Conservation (phyloP, 2,888 invertebrate species). For the Notodonta ziczac region DNA sequence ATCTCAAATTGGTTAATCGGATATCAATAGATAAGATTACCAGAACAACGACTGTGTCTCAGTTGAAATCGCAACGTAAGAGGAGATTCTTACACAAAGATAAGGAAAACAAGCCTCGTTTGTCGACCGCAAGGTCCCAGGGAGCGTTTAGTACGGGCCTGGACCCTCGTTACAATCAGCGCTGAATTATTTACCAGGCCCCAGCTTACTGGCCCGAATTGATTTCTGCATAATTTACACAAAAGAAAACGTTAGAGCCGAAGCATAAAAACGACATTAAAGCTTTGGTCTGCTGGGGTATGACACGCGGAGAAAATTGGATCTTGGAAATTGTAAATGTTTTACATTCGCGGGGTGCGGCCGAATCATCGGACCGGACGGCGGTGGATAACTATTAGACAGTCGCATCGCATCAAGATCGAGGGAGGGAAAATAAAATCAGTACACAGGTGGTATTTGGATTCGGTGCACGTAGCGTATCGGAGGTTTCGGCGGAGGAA, state of each 20-base stretch:
- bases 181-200: slow-evolving; percentile 78
- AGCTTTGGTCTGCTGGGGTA: slow-evolving; percentile 44
- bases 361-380: slow-evolving; percentile 57
- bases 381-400: slow-evolving; percentile 72
- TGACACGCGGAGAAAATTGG: slow-evolving; percentile 38
- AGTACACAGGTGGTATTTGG: slow-evolving; percentile 72
- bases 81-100: slow-evolving; percentile 56
- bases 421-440: slow-evolving; percentile 78
- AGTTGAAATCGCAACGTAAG: slow-evolving; percentile 42
- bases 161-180: slow-evolving; percentile 79
- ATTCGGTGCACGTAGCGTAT: slow-evolving; percentile 78
- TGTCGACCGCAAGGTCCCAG: slow-evolving; percentile 61
- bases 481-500: slow-evolving; percentile 69
- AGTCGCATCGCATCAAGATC: slow-evolving; percentile 78
- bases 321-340: slow-evolving; percentile 34
- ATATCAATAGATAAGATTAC: slow-evolving; percentile 48
- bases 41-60: slow-evolving; percentile 43
- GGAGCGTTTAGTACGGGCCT: slow-evolving; percentile 72
- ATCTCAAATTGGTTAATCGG: slow-evolving; percentile 44
- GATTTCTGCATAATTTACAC: slow-evolving; percentile 81
- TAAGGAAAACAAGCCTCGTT: slow-evolving; percentile 67
- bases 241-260: slow-evolving; percentile 59
- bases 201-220: slow-evolving; percentile 73
- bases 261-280: slow-evolving; percentile 63
- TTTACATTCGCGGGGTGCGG: slow-evolving; percentile 35